Conservation (phyloP, 2,888 invertebrate genomes). For the Maniola hyperantus region DNA sequence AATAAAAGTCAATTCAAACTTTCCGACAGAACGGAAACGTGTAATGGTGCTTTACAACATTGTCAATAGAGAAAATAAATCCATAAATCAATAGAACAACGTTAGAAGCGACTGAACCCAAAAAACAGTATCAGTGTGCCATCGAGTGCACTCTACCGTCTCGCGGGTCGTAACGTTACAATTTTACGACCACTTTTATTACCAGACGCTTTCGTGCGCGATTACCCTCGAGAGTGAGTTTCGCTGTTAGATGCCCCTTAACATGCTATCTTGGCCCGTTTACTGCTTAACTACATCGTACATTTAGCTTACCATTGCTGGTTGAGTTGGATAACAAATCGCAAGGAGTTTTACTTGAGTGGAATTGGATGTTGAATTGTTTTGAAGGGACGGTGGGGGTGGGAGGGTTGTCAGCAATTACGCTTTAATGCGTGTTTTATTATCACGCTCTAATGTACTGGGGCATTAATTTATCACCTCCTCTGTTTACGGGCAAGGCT, state of each 20-base stretch:
- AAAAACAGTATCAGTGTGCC: conserved; percentile 76
- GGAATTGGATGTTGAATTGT: conserved; percentile 47
- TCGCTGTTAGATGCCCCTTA: conserved; percentile 76
- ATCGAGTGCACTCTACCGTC: conserved; percentile 76
- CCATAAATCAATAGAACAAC: conserved; percentile 66
- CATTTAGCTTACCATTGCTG: conserved; percentile 54
- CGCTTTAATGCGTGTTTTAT: conserved; percentile 80
- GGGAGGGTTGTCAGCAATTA: conserved; percentile 71
- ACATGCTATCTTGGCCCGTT: conserved; percentile 57
- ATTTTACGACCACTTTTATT: conserved; percentile 81
- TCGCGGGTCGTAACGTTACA: conserved; percentile 79
- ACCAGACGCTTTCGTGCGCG: conserved; percentile 82
- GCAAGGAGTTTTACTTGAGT: conserved; percentile 15
- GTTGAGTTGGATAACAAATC: conserved; percentile 25
- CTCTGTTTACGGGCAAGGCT: conserved; percentile 75
- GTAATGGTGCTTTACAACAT: conserved; percentile 39
- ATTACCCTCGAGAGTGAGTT: conserved; percentile 82
- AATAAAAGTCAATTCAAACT: conserved; percentile 32
- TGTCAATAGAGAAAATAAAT: conserved; percentile 59
- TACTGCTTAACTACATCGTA: conserved; percentile 46
- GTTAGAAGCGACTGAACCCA: conserved; percentile 56
- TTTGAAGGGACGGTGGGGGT: conserved; percentile 38
- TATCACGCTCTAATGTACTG: conserved; percentile 80
- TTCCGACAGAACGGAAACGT: conserved; percentile 34
- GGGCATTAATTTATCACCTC: conserved; percentile 80